Percentiles rank a stretch among this genome's conserved stretches.
Evolutionary conservation across 2,797 vertebrate species (phyloP).

Genomic region (Pempheris klunzingeri): DNA sequence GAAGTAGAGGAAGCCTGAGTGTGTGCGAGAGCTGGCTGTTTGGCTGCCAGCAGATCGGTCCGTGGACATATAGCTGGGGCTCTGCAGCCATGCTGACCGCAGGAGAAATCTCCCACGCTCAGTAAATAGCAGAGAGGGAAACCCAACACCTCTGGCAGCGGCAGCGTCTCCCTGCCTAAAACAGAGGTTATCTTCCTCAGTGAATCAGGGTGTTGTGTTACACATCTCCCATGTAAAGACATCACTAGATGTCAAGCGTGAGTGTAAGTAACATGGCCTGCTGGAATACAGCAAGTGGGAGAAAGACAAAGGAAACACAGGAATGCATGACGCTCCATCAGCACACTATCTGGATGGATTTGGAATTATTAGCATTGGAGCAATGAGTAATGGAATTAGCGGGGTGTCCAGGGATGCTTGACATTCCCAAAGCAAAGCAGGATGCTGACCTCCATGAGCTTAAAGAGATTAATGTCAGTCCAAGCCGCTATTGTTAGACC

Average conservation of each 20-base stretch:
- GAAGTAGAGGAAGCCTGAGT: slow-evolving; percentile 43
- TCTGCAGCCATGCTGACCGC: slow-evolving; percentile 75
- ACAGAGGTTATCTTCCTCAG: slow-evolving; percentile 82
- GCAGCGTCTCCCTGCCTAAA: slow-evolving; percentile 70
- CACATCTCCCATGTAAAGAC: slow-evolving; percentile 84
- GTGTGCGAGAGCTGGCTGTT: slow-evolving; percentile 50
- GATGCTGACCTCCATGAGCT: slow-evolving; percentile 77
- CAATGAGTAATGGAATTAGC: slow-evolving; percentile 72
- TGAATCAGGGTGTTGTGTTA: slow-evolving; percentile 80
- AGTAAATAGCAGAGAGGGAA: slow-evolving; percentile 80
- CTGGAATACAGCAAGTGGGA: slow-evolving; percentile 65
- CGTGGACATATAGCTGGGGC: slow-evolving; percentile 51
- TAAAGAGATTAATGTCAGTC: slow-evolving; percentile 81
- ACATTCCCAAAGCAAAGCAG: slow-evolving; percentile 72
- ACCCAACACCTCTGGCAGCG: slow-evolving; percentile 80
- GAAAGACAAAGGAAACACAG: slow-evolving; percentile 61
- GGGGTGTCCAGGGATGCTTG: slow-evolving; percentile 74
- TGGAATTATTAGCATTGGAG: slow-evolving; percentile 69
- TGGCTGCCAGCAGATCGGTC: slow-evolving; percentile 61
- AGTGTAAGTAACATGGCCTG: slow-evolving; percentile 83
- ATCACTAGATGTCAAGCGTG: slow-evolving; percentile 78
- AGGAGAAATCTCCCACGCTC: slow-evolving; percentile 78
- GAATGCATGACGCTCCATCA: slow-evolving; percentile 29
- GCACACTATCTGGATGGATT: slow-evolving; percentile 61
- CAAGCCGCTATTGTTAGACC: slow-evolving; percentile 76